These are phyloP conservation scores for Syngnathus scovelli DNA, from an alignment of 2,113 vertebrate species.

Conservation along the genomic window DNA sequence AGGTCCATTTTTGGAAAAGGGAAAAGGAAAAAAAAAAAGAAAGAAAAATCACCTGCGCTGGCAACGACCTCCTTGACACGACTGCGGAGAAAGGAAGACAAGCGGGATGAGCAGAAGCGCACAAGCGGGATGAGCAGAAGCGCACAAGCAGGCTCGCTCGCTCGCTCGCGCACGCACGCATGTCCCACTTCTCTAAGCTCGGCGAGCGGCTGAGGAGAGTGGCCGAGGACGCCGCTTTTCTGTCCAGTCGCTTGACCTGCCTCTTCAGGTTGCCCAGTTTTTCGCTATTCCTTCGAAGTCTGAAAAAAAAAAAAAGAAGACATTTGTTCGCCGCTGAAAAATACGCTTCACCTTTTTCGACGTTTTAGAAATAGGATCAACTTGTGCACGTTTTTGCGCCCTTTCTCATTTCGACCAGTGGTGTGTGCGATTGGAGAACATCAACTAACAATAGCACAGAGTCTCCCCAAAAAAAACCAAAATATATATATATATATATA, in stretches of 20 bases:
- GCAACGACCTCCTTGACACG: conserved; percentile 67
- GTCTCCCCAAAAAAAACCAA: too few relatives aligned
- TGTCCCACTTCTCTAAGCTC: conserved; percentile 79
- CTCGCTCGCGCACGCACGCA: neutral
- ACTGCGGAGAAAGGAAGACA: conserved; percentile 48
- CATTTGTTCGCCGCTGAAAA: too few relatives aligned
- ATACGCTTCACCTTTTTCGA: neutral
- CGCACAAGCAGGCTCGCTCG: conserved; percentile 7
- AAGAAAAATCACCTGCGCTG: conserved; percentile 59
- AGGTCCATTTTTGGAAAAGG: too few relatives aligned
- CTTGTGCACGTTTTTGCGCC: neutral
- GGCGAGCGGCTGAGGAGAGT: conserved; percentile 77
- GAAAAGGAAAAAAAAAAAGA: neutral
- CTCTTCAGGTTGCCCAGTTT: conserved; percentile 66
- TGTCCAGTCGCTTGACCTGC: conserved; percentile 75
- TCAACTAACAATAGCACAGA: too few relatives aligned
- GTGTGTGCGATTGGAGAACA: neutral
- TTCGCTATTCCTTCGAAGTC: conserved; percentile 79
- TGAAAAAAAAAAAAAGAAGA: conserved; percentile 25
- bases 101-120: neutral
- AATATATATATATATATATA: too few relatives aligned
- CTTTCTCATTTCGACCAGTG: neutral
- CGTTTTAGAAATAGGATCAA: neutral
- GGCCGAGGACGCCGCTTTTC: conserved; percentile 78
- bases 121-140: conserved; percentile 18